A percentile compares a stretch with the other conserved stretches of the same genome.
Evolutionary conservation across 2,888 invertebrate species (phyloP).

Genomic region (Ecliptopera silaceata): DNA sequence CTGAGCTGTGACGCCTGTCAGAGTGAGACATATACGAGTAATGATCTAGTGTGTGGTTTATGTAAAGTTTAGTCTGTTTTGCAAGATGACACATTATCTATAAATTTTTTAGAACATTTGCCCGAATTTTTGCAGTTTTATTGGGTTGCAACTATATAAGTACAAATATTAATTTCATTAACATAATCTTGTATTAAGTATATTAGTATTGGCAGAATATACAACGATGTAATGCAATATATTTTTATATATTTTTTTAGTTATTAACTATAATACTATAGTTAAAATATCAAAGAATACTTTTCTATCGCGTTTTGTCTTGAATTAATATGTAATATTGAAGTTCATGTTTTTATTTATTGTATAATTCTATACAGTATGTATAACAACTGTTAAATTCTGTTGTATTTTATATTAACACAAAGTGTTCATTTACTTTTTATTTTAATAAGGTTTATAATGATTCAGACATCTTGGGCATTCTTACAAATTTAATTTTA

Average conservation of each 20-base stretch:
- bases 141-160: slow-evolving; percentile 20
- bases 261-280: slow-evolving; percentile 31
- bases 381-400: slow-evolving; percentile 32
- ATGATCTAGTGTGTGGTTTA: too few species aligned
- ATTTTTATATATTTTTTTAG: slow-evolving; percentile 68
- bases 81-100: too few species aligned
- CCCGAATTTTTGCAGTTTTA: not conserved
- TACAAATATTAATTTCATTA: slow-evolving; percentile 27
- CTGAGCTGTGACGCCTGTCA: too few species aligned
- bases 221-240: slow-evolving; percentile 77
- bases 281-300: slow-evolving; percentile 64
- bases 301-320: slow-evolving; percentile 39
- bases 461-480: slow-evolving; percentile 44
- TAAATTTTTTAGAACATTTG: slow-evolving; percentile 3
- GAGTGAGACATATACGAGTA: too few species aligned
- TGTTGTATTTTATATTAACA: slow-evolving; percentile 65
- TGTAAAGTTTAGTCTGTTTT: too few species aligned
- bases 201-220: slow-evolving; percentile 62
- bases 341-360: slow-evolving; percentile 21
- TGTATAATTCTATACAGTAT: slow-evolving; percentile 17
- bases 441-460: slow-evolving; percentile 30
- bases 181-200: slow-evolving; percentile 31
- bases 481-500: not conserved
- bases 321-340: slow-evolving; percentile 25
- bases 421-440: slow-evolving; percentile 63